Conservation (phyloP, 2,113 vertebrate species). For the Myrmecobius fasciatus region DNA sequence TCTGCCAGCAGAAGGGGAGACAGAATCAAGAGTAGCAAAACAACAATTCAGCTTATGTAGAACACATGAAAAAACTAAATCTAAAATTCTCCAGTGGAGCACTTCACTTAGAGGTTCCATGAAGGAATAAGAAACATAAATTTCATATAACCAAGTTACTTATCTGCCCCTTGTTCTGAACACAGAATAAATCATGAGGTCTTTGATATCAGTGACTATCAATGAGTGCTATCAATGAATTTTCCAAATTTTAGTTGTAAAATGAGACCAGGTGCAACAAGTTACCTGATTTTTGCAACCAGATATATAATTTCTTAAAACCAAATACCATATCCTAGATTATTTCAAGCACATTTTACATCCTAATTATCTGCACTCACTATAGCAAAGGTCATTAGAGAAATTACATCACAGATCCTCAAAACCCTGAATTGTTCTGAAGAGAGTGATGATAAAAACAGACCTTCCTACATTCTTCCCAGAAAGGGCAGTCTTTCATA, state of each 20-base stretch:
- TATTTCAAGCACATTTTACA: constrained; percentile 9
- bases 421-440: constrained; percentile 1
- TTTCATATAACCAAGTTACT: constrained; percentile 28
- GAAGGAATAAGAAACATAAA: constrained; percentile 21
- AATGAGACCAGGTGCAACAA: constrained; percentile 57
- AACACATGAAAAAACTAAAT: constrained; percentile 63
- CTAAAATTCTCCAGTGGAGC: constrained; percentile 26
- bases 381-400: constrained; percentile 26
- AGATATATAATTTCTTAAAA: constrained; percentile 60
- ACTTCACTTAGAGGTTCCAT: constrained; percentile 26
- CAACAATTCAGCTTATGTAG: constrained; percentile 42
- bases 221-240: not conserved
- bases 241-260: constrained; percentile 18
- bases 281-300: constrained; percentile 51
- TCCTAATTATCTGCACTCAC: not conserved
- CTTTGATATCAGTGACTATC: not conserved
- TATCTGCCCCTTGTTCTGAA: constrained; percentile 42
- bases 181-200: constrained; percentile 14
- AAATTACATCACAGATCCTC: constrained; percentile 40
- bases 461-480: constrained; percentile 2
- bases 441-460: constrained; percentile 19
- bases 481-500: constrained; percentile 21
- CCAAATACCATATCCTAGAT: constrained; percentile 58
- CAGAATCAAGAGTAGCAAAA: constrained; percentile 57
- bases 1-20: constrained; percentile 62